Evolutionary conservation across 2,888 invertebrate genomes (phyloP), one percentile per base, ranked within the genome.

Genomic region (Conomelus anceps): DNA sequence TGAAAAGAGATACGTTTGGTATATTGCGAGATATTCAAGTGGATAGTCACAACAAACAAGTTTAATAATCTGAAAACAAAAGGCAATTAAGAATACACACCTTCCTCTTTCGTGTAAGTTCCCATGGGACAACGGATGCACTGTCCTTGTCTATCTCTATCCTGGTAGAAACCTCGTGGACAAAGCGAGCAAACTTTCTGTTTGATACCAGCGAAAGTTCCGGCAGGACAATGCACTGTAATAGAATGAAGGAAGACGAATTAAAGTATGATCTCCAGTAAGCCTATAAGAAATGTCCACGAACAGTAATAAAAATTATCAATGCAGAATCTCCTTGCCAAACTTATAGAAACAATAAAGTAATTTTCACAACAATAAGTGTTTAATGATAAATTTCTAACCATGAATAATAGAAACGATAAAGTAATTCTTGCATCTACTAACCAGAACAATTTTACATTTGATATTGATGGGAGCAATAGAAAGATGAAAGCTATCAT

Each of bases 201-300:
- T 92, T 98, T 98, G 92, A 97, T 97, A 22, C 96, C 96, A 85
- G 98, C 98, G 92, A 96, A 98, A 0, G 99, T 98, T 92, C 99
- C 99, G 91, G 98, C 98, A 9, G 99, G 99, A 93, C 99, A 99
- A 92, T 99, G 98, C 90, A 99, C 97, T 97, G 92, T 91, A 95
- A 94, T 90, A 89, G 89, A 89, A 90, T 29, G 91, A 90, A 90
- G 87, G 7, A n/a, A 7, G n/a, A n/a, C 0, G n/a, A n/a, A n/a
- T 63, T 20, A 63, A 63, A 4, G 7, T n/a, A 20, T 0, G 13
- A 7, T n/a, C 3, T 63, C n/a, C n/a, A 1, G 17, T 17, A 9
- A n/a, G 63, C 63, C n/a, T n/a, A 88, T 63, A 7, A 29, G 17
- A 84, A 89, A 88, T 7, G 87, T 24, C n/a, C n/a, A n/a, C 22